These are phyloP conservation scores for Natator depressus DNA, from an alignment of 2,113 vertebrate genomes.

Conservation along the genomic window DNA sequence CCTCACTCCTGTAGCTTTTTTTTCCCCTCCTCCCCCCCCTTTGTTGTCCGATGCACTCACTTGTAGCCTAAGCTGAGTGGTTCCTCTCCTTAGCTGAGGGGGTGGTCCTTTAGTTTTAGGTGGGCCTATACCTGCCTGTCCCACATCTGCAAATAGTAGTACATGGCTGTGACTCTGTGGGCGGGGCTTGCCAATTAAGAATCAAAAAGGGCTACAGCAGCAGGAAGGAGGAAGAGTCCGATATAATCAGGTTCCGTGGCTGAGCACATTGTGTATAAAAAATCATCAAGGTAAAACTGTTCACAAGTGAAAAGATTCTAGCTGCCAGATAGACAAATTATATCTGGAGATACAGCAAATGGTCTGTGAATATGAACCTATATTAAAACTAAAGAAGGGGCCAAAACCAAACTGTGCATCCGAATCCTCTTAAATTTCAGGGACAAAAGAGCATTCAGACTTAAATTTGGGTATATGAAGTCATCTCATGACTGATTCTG, in stretches of 20 bases:
- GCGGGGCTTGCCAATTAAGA: no score
- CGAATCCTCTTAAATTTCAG: background rate
- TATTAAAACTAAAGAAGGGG: background rate
- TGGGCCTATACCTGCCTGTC: no score
- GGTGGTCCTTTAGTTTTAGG: no score
- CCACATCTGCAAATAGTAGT: no score
- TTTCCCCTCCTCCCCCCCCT: no score
- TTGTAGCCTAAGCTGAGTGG: no score
- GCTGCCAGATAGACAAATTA: background rate
- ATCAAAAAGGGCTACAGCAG: no score
- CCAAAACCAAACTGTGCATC: background rate
- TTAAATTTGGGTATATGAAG: background rate
- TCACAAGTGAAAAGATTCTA: background rate
- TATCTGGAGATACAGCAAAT: no score
- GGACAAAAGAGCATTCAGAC: background rate
- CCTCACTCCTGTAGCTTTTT: no score
- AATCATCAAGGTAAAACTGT: background rate
- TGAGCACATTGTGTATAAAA: background rate
- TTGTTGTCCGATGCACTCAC: no score
- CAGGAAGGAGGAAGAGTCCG: background rate
- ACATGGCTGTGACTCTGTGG: no score
- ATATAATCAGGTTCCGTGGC: background rate
- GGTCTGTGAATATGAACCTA: background rate
- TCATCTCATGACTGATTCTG: background rate
- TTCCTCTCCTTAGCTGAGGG: no score